Evolutionary conservation across 1,140 invertebrate species (phyloP), one percentile per base, ranked within the genome.

Genomic region (Heterodera carotae): DNA sequence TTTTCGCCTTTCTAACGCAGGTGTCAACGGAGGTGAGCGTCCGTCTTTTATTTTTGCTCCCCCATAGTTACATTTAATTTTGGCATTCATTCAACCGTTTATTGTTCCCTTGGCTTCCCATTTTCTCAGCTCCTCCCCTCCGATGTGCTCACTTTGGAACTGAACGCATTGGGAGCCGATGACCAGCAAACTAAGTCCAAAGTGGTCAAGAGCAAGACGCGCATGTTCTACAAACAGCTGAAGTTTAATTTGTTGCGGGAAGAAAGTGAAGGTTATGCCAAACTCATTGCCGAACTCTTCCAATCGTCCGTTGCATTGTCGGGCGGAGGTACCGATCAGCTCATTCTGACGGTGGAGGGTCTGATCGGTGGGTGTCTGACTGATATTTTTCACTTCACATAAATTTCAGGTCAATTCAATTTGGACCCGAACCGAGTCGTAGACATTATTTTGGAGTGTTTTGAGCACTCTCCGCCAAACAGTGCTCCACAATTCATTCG

Each of bases 191-290:
- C 68, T 2, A 84, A 84, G 64, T 81, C 82, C 7, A 69, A 68
- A 36, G 64, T 82, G 25, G 81, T 82, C 18, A 82, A 82, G 53
- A 64, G 56, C 27, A 83, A 82, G 64, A 82, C 81, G 22, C 60
- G 75, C 34, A 81, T 82, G 27, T 82, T 81, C 78, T 99, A 98
- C 88, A 99, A 99, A 88, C 97, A 99, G 88, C 92, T 96, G 82
- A 98, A 99, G 86, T 99, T 98, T 88, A 99, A 99, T 90, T 90
- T 99, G 76, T 94, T 98, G 86, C 91, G 96, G 69, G 97, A 99
- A 90, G 97, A 99, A 89, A 96, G 93, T 90, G 97, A 99, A 91
- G 97, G 97, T 5, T 99, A 96, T 90, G 93, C 96, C 5, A 99
- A 99, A 89, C 90, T 99, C 7, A 93, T 98, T 56, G 93, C 94